Conservation (phyloP, 2,888 invertebrate species). For the Chymomyza caudatula region DNA sequence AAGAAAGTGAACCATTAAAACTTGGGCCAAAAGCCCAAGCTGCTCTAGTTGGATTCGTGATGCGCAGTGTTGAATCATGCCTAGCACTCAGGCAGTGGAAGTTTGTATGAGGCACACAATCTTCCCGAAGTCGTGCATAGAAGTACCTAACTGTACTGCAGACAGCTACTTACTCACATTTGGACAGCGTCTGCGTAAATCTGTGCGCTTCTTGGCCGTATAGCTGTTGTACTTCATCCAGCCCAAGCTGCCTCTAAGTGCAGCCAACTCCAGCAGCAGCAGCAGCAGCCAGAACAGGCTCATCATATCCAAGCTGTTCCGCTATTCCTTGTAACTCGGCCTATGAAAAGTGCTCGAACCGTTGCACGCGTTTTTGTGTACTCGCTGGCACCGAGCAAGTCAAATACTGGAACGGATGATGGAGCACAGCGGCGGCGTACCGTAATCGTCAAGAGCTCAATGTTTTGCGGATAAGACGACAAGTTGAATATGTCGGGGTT, state of each 20-base stretch:
- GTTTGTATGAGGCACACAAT: too few relatives aligned
- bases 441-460: slow-evolving; percentile 2
- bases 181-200: slow-evolving; percentile 65
- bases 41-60: too few relatives aligned
- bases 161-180: slow-evolving; percentile 49
- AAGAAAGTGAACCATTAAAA: background rate
- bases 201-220: slow-evolving; percentile 61
- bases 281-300: slow-evolving; percentile 12
- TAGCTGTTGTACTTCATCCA: slow-evolving; percentile 70
- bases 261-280: slow-evolving; percentile 18
- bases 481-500: background rate
- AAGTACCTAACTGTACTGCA: background rate
- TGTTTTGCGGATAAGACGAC: slow-evolving; percentile 57
- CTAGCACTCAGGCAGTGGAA: too few relatives aligned
- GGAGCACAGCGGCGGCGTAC: slow-evolving; percentile 20
- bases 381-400: slow-evolving; percentile 43
- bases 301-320: background rate
- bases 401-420: slow-evolving; percentile 37
- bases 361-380: slow-evolving; percentile 33
- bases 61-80: too few relatives aligned
- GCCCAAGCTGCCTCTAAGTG: slow-evolving; percentile 13
- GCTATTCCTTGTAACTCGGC: background rate
- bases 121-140: too few relatives aligned
- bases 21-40: background rate
- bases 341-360: too few relatives aligned